Base-by-base conservation (phyloP, 2,888 invertebrate genomes). In the Cryptus viduatorius region DNA sequence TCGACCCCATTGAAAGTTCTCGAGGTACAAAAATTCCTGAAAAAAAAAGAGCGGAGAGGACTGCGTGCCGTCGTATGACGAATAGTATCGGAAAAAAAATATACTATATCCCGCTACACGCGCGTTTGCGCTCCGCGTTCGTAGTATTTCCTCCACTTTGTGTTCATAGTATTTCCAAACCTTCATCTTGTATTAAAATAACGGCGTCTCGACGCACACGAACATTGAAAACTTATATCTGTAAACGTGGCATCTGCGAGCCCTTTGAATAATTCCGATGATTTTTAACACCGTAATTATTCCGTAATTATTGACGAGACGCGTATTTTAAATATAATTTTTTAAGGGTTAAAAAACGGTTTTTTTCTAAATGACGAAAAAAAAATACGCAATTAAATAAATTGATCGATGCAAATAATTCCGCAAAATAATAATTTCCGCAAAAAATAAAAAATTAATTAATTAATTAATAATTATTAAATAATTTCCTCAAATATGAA, bases 181-280 rank as follows among this genome's bases (percentile, higher is more conserved):
- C 69, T 68, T 59, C 69, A 69, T 79, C 64, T 56, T n/a, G 16
- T 50, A 72, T 80, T 80, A 72, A 50, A 79, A 56, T 77, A 83
- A 83, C 80, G 71, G 76, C 59, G 72, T 31, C 59, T 80, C 14
- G 46, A 19, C 75, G 75, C 46, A 42, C 48, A 68, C 59, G 14
- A 31, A 24, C 14, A 14, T 29, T 37, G 14, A 3, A 59, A 59
- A 29, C 59, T 59, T 59, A 14, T 14, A 31, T 59, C 59, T 59
- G 31, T 56, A 19, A 19, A 19, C 16, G 10, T 24, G 53, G 8
- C 16, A 8, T 19, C 3, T 10, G 8, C 53, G 24, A 24, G 56
- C 12, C 10, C 56, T 56, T 19, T 12, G 19, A 56, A n/a, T 24
- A 16, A 8, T 37, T 8, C 8, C 12, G 10, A 8, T 19, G 56